These are phyloP conservation scores for Oxytorus armatus DNA, from an alignment of 2,888 invertebrate genomes.

Conservation along the genomic window DNA sequence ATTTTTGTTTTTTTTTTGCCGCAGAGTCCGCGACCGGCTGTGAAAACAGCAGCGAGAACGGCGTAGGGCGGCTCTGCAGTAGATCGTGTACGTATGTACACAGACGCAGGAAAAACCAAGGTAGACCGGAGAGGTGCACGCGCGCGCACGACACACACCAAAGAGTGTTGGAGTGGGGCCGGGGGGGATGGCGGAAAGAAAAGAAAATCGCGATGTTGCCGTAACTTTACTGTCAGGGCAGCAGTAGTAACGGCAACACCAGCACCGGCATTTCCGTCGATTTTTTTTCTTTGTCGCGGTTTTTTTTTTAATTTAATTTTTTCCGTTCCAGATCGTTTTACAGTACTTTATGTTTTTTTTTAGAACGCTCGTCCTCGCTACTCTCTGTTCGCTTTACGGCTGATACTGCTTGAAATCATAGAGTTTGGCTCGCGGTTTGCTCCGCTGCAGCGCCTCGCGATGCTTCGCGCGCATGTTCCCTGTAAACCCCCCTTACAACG, in stretches of 20 bases:
- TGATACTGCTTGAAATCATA: conserved; percentile 37
- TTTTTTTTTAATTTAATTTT: conserved; percentile 13
- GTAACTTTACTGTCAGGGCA: conserved; percentile 65
- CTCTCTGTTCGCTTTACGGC: conserved; percentile 47
- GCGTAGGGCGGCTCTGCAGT: conserved; percentile 43
- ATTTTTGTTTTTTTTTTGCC: conserved; percentile 40
- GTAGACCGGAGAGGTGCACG: conserved; percentile 5
- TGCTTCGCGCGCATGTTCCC: conserved; percentile 64
- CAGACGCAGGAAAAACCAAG: conserved; percentile 16
- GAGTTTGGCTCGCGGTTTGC: conserved; percentile 32
- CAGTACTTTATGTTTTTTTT: no score
- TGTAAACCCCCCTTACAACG: conserved; percentile 45
- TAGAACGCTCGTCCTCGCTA: conserved; percentile 9
- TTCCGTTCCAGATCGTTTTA: no score
- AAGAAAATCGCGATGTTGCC: conserved; percentile 48
- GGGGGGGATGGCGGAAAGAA: conserved; percentile 37
- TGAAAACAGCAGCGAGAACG: conserved; percentile 45
- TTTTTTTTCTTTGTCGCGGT: conserved; percentile 10
- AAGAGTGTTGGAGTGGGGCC: no score
- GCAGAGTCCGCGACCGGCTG: conserved; percentile 39
- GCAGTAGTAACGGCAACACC: conserved; percentile 45
- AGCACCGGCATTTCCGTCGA: conserved; percentile 37
- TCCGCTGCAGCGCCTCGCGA: conserved; percentile 33
- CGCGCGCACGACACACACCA: conserved; percentile 60
- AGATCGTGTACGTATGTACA: conserved; percentile 38